Conservation (phyloP, 2,888 invertebrate species). For the Zhuqinia jingwanae region DNA sequence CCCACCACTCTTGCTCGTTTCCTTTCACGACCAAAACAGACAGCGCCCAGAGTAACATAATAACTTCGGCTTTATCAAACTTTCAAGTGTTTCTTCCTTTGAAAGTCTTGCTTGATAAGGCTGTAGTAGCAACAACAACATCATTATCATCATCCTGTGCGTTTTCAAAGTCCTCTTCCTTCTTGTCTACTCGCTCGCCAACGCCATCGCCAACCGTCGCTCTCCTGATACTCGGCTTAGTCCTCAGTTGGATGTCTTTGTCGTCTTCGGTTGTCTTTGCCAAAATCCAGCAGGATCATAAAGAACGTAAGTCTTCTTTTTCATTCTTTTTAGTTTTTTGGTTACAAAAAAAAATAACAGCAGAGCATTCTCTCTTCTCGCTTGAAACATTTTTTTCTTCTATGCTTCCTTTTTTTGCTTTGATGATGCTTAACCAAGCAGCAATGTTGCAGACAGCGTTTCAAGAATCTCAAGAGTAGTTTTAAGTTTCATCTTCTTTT, state of each 20-base stretch:
- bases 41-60: conserved; percentile 26
- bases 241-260: conserved; percentile 68
- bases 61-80: conserved; percentile 55
- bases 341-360: conserved; percentile 27
- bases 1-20: conserved; percentile 10
- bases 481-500: conserved; percentile 47
- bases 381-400: conserved; percentile 14
- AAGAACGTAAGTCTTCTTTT: conserved; percentile 69
- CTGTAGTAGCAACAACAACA: conserved; percentile 22
- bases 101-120: conserved; percentile 36
- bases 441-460: conserved; percentile 4
- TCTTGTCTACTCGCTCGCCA: conserved; percentile 15
- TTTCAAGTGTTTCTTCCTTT: conserved; percentile 68
- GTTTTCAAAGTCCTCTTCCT: conserved; percentile 39
- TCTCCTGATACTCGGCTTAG: conserved; percentile 61
- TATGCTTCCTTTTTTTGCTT: conserved; percentile 30
- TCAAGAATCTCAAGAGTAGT: not conserved
- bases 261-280: conserved; percentile 71
- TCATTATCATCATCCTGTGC: conserved; percentile 47
- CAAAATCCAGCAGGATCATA: conserved; percentile 77
- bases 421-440: conserved; percentile 31
- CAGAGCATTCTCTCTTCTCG: conserved; percentile 17
- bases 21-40: conserved; percentile 52
- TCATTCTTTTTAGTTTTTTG: conserved; percentile 45
- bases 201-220: conserved; percentile 13